These are phyloP conservation scores for Hypsibius dujardini DNA, from an alignment of 1,140 invertebrate genomes.

Conservation along the genomic window DNA sequence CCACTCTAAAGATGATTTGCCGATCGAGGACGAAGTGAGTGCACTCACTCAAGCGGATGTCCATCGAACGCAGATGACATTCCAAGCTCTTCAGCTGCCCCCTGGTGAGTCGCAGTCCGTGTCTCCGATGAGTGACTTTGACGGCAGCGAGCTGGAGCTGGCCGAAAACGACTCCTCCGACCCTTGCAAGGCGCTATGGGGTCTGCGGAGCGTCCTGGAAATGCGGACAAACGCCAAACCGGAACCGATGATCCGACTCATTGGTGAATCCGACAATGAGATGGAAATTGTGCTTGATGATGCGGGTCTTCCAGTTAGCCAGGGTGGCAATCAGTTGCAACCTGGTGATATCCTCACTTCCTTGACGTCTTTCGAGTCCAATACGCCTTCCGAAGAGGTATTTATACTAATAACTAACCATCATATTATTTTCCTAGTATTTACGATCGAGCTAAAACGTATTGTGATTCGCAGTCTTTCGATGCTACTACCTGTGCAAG, in stretches of 20 bases:
- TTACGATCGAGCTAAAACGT: not conserved
- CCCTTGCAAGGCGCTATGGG: constrained; percentile 11
- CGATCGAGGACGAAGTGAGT: not conserved
- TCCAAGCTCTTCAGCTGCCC: not conserved
- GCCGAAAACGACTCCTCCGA: not conserved
- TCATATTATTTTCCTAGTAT: not conserved
- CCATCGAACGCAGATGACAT: not conserved
- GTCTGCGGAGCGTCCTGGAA: not conserved
- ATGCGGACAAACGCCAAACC: not conserved
- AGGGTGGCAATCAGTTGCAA: not conserved
- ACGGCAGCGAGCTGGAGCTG: not conserved
- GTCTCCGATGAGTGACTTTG: not conserved
- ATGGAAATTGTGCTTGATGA: not conserved
- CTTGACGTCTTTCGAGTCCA: constrained; percentile 14
- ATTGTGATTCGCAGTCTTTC: constrained; percentile 10
- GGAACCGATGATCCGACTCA: not conserved
- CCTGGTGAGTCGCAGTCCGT: not conserved
- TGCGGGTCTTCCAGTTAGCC: not conserved
- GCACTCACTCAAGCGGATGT: not conserved
- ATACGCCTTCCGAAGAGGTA: constrained; percentile 18
- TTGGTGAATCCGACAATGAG: not conserved
- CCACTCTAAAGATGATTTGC: not conserved
- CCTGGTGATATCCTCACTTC: constrained; percentile 5
- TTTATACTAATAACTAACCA: not conserved
- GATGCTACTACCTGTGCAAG: not conserved